Base-by-base conservation (phyloP, 2,888 invertebrate species). In the Esperia sulphurella region DNA sequence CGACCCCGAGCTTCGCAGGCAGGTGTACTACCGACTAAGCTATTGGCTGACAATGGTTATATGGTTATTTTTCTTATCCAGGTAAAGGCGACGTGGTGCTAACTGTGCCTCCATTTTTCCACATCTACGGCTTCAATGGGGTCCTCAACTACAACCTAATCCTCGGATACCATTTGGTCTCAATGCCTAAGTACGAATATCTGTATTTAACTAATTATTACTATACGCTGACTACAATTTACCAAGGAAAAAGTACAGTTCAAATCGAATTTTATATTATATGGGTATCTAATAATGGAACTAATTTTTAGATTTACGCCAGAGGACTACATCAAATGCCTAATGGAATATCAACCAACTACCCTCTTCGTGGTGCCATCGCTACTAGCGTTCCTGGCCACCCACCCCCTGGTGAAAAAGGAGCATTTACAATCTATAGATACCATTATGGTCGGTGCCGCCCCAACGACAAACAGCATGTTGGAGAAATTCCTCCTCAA, bases 331-430 rank as follows among this genome's bases (percentile, higher is more conserved):
- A 81, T 95, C 3, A 92, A 92, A 62, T 92, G 92, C 46, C 70
- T 94, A 29, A 75, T 82, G 10, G 89, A 92, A 58, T 92, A 92
- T 68, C 80, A 90, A 65, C 94, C 94, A 0, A 90, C 90, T 0
- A 86, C 91, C 1, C 65, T 95, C 14, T 94, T 94, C 65, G 91
- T 95, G 2, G 96, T 96, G 1, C 96, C 96, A 0, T 95, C 96
- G 0, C 82, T 96, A 7, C 79, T 95, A 13, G 86, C 95, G 1
- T 95, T 95, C 77, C 74, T 96, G 49, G 93, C 94, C 0, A 92
- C 94, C 13, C 94, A 94, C 74, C 94, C 95, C 0, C 77, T 91
- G 30, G 92, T 95, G 6, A 92, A 90, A 44, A 90, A 91, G 55
- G 92, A 93, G 49, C 94, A 95, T 63, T 75, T 96, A 43, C 83